Evolutionary conservation across 2,888 invertebrate species (phyloP).

Genomic region (Dendrolimus pini): DNA sequence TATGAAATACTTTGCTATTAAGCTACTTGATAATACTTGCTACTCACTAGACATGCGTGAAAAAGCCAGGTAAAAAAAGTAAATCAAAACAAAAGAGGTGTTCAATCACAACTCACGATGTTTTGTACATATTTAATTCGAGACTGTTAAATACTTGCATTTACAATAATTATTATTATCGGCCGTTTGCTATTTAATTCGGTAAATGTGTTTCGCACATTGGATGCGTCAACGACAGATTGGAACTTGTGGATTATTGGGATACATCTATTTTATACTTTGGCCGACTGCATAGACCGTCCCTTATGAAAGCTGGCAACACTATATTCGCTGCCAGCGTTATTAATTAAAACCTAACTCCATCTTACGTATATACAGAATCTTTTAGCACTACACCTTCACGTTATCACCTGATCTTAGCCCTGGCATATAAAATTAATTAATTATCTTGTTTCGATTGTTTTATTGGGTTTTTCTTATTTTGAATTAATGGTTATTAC

Average conservation of each 20-base stretch:
- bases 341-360: slow-evolving; percentile 2
- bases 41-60: slow-evolving; percentile 18
- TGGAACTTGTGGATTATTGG: not conserved
- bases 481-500: too few relatives aligned
- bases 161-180: slow-evolving; percentile 65
- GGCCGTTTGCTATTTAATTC: slow-evolving; percentile 61
- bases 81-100: slow-evolving; percentile 24
- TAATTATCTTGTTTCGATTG: too few relatives aligned
- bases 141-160: slow-evolving; percentile 71
- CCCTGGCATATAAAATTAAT: slow-evolving; percentile 54
- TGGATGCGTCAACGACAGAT: not conserved
- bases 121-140: slow-evolving; percentile 76
- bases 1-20: too few relatives aligned
- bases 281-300: not conserved
- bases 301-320: not conserved
- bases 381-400: slow-evolving; percentile 42
- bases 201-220: slow-evolving; percentile 48
- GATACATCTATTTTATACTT: not conserved
- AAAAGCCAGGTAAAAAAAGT: slow-evolving; percentile 18
- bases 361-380: slow-evolving; percentile 65
- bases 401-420: slow-evolving; percentile 41
- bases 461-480: too few relatives aligned
- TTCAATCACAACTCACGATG: slow-evolving; percentile 60
- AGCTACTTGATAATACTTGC: not conserved
- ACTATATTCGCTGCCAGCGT: not conserved